A percentile compares a stretch with the other conserved stretches of the same genome.
Conservation (phyloP, 2,888 invertebrate species). For the Phania funesta region DNA sequence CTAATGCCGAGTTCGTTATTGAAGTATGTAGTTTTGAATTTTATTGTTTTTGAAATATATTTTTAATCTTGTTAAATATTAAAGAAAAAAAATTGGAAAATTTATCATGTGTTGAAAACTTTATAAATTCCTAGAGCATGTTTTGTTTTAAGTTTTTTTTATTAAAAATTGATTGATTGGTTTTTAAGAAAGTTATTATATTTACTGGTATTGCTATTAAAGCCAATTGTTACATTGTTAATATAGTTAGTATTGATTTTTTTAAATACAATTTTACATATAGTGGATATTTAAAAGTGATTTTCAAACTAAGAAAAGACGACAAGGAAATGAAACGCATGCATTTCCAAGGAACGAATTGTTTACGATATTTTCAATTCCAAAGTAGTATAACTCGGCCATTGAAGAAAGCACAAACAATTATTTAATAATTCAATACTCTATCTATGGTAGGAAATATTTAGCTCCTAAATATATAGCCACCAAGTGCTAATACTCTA, state of each 20-base stretch:
- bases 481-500: no score
- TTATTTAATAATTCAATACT: no score
- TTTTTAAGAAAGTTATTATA: not conserved
- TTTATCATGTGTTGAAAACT: not conserved
- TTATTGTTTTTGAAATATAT: not conserved
- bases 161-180: not conserved
- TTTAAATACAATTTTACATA: not conserved
- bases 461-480: no score
- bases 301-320: slow-evolving; percentile 12
- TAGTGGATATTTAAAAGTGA: not conserved
- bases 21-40: no score
- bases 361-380: no score
- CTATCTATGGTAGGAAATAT: no score
- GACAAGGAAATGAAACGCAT: no score
- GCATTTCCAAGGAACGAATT: no score
- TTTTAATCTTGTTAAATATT: not conserved
- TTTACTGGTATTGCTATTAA: not conserved
- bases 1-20: no score
- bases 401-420: no score
- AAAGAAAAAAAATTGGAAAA: not conserved
- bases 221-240: not conserved
- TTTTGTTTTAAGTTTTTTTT: not conserved
- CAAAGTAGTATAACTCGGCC: no score
- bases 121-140: not conserved
- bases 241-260: not conserved